Base-by-base conservation (phyloP, 2,888 invertebrate genomes). In the Anoplius nigerrimus region DNA sequence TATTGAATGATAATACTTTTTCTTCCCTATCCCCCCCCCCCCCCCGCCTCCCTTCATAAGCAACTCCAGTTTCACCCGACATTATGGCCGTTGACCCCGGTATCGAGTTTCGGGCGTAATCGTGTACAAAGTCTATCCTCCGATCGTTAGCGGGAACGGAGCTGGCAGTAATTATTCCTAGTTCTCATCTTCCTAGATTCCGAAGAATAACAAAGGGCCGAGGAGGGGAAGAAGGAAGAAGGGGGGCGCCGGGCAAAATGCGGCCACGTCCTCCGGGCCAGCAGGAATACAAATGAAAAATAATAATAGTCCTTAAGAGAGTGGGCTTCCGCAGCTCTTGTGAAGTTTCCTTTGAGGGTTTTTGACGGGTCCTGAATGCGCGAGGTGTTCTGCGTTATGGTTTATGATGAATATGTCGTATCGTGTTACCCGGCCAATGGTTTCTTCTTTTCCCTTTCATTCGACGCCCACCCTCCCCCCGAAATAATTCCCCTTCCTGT, bases 381-480 rank as follows among this genome's bases (percentile, higher is more conserved):
- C 70, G 74, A 80, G 78, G 82, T 80, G 83, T 82, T 79, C 78
- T 69, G 75, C 81, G 83, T 85, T 84, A 85, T 83, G 84, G 82
- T 81, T 84, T 84, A 84, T 85, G 84, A 85, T 85, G 84, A 85
- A 85, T 85, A 83, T 79, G 79, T 79, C 82, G 84, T 85, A 82
- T 85, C 84, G 79, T 71, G 81, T 85, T 85, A 83, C 84, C 42
- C 73, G 72, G 57, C 69, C 72, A 54, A 74, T 73, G 63, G 66
- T 78, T 74, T 63, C 65, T 74, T 63, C 65, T 58, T 62, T 56
- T 62, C 62, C 69, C 65, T 67, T 71, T 60, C 65, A 62, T 58
- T 42, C 54, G 45, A 0, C 15, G 34, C 34, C 16, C 62, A 61
- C 46, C 58, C 22, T 54, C 16, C 54, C 13, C 18, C 34, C 15